Base-by-base conservation (phyloP, 2,888 invertebrate genomes). In the Eudemis profundana region DNA sequence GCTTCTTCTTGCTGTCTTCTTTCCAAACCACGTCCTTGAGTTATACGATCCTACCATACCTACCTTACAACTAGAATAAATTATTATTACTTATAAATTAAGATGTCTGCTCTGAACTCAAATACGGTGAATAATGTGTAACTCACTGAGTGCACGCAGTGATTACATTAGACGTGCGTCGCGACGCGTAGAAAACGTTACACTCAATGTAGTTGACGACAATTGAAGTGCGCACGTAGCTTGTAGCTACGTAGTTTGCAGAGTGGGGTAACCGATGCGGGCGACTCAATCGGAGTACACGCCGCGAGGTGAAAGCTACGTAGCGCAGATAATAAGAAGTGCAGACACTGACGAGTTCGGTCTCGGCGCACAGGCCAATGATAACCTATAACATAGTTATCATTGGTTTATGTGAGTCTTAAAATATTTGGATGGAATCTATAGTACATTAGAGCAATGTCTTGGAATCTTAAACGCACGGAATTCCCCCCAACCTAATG, bases 371-470 rank as follows among this genome's bases (percentile, higher is more conserved):
- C 92, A 90, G 89, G 92, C 91, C 92, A 92, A 92, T 92, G 92
- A 91, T 92, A 92, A 92, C 92, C 92, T 92, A 92, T 92, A 92
- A 92, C 92, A 92, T 90, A 92, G 91, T 91, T 92, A 91, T 92
- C 92, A 92, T 92, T 92, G 92, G 92, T 91, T 85, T 90, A 88
- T 79, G 86, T 87, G 86, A 81, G 78, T 85, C 82, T 77, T 82
- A 79, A 80, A 27, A 81, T 74, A 78, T 71, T 81, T 84, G 83
- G 70, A 87, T 88, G 87, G 86, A 87, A 88, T 87, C 88, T 89
- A 87, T 79, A 40, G 33, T 50, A 49, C 33, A 40, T 29, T 27
- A 49, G 33, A 46, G 38, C 33, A 46, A 29, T 60, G 19, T 53
- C 44, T 56, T 51, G 44, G n/a, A 50, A 46, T 15, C 14, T 36